Evolutionary conservation across 23 tunicate genomes (phyloP).

Genomic region (Halocynthia aurantium): DNA sequence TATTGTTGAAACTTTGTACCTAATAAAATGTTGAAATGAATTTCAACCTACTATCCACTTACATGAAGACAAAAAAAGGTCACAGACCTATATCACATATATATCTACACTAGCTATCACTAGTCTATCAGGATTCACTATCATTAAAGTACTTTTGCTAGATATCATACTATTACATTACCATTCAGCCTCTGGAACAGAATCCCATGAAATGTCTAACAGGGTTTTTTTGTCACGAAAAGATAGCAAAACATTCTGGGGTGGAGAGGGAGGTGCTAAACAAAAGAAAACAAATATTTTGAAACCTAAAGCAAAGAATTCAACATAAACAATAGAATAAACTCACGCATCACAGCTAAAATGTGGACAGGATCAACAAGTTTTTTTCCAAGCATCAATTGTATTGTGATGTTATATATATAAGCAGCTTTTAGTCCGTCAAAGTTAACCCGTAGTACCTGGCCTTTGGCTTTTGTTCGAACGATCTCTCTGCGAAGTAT

Average conservation of each 20-base stretch:
- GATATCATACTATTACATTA: constrained; percentile 7
- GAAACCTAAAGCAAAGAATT: not conserved
- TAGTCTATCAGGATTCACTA: not conserved
- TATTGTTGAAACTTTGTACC: constrained; percentile 6
- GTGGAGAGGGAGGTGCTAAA: constrained; percentile 30
- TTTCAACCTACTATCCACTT: no score
- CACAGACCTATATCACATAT: not conserved
- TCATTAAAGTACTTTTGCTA: not conserved
- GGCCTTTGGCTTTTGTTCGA: not conserved
- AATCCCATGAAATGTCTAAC: constrained; percentile 23
- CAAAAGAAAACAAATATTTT: not conserved
- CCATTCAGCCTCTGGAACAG: constrained; percentile 33
- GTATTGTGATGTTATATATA: not conserved
- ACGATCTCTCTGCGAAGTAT: constrained; percentile 1
- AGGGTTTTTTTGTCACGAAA: not conserved
- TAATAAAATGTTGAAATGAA: not conserved
- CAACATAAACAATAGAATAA: not conserved
- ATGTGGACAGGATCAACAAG: not conserved
- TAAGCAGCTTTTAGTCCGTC: constrained; percentile 5
- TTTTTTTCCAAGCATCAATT: not conserved
- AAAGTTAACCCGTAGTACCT: not conserved
- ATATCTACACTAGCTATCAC: not conserved
- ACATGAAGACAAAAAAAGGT: no score
- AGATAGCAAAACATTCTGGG: constrained; percentile 8
- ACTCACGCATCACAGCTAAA: not conserved